phyloP scores from a whole-genome alignment of 2,888 invertebrate genomes.

The Myopa testacea region DNA sequence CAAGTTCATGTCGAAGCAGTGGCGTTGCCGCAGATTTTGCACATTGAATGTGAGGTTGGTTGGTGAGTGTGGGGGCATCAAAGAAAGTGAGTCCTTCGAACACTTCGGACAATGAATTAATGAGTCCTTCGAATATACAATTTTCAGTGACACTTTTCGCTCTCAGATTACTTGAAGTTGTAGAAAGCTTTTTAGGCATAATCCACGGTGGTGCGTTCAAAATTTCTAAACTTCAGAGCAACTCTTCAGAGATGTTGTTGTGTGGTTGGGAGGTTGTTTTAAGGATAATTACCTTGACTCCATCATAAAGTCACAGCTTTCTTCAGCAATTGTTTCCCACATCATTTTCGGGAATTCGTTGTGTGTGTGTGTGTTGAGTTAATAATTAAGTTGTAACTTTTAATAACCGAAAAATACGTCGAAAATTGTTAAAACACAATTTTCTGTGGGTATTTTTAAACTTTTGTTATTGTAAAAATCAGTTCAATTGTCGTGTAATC shows the following conservation, averaged over 20 bases:
- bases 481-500: slow-evolving; percentile 34
- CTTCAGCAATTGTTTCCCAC: slow-evolving; percentile 67
- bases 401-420: slow-evolving; percentile 17
- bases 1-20: slow-evolving; percentile 41
- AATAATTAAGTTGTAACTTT: slow-evolving; percentile 39
- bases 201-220: slow-evolving; percentile 27
- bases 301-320: slow-evolving; percentile 62
- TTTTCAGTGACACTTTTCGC: no score
- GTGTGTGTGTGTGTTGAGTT: slow-evolving; percentile 29
- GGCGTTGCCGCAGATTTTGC: slow-evolving; percentile 40
- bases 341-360: slow-evolving; percentile 59
- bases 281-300: slow-evolving; percentile 66
- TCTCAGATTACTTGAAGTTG: not conserved
- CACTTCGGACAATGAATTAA: not conserved
- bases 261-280: not conserved
- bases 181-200: slow-evolving; percentile 17
- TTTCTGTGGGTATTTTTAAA: slow-evolving; percentile 25
- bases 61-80: not conserved
- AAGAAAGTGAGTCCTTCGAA: not conserved
- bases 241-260: not conserved
- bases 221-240: slow-evolving; percentile 2
- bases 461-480: not conserved
- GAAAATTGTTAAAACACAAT: slow-evolving; percentile 62
- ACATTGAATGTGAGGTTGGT: not conserved
- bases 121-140: no score